Conservation (phyloP, 2,113 vertebrate genomes). For the Apaloderma vittatum region DNA sequence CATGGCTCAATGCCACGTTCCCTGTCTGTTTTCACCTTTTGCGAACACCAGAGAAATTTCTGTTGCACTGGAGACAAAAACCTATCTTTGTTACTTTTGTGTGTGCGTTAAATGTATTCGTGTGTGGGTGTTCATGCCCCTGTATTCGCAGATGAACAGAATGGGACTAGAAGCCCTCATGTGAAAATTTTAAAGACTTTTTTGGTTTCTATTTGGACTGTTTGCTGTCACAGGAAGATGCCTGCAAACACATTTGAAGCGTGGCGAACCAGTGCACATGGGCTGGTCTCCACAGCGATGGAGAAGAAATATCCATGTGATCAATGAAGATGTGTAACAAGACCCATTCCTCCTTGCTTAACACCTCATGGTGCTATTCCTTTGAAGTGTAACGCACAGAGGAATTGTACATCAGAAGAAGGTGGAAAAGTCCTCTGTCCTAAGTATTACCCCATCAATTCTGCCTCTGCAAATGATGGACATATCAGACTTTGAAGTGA, state of each 20-base stretch:
- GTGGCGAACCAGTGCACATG: not conserved
- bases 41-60: not conserved
- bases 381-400: conserved; percentile 25
- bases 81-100: not conserved
- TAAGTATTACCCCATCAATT: conserved; percentile 41
- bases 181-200: not conserved
- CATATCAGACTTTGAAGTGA: conserved; percentile 39
- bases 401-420: not conserved
- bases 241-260: not conserved
- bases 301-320: not conserved
- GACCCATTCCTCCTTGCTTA: conserved; percentile 20
- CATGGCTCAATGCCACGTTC: fast-evolving
- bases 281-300: not conserved
- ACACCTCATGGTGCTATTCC: not conserved
- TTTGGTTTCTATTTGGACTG: not conserved
- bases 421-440: not conserved
- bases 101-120: not conserved
- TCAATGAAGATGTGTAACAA: not conserved
- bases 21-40: not conserved
- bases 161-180: fast-evolving
- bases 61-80: not conserved
- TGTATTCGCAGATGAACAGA: not conserved
- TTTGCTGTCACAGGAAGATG: not conserved
- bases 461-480: conserved; percentile 12
- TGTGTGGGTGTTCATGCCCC: too few species aligned